These are phyloP conservation scores for Lordiphosa stackelbergi DNA, from an alignment of 1,140 invertebrate species.

Conservation along the genomic window DNA sequence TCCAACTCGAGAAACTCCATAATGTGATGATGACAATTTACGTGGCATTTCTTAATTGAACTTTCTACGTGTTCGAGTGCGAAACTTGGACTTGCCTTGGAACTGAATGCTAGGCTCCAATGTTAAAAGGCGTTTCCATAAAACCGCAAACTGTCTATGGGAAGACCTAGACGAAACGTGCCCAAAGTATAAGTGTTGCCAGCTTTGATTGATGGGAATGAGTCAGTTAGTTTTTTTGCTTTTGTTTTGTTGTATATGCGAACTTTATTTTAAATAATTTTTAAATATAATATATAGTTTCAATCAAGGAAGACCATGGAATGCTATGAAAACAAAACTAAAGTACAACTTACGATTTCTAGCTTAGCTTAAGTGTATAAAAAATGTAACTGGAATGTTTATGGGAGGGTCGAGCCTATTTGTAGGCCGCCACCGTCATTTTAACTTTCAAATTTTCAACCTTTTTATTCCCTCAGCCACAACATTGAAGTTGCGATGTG, in stretches of 20 bases:
- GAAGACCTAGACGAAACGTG: slow-evolving; percentile 51
- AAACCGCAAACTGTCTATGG: slow-evolving; percentile 41
- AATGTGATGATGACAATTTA: slow-evolving; percentile 58
- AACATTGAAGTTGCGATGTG: background rate
- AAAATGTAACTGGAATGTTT: slow-evolving; percentile 59
- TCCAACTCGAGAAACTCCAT: slow-evolving; percentile 14
- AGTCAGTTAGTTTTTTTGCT: slow-evolving; percentile 41
- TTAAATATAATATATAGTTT: slow-evolving; percentile 28
- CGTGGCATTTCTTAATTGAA: slow-evolving; percentile 69
- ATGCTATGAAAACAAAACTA: slow-evolving; percentile 37
- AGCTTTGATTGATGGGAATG: slow-evolving; percentile 62
- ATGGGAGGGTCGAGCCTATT: slow-evolving; percentile 5
- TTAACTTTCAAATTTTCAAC: slow-evolving; percentile 67
- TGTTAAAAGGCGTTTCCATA: slow-evolving; percentile 45
- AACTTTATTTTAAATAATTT: slow-evolving; percentile 64
- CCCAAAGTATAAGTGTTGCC: slow-evolving; percentile 47
- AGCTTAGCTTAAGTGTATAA: slow-evolving; percentile 36
- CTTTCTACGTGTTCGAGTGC: slow-evolving; percentile 72
- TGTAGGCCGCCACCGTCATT: slow-evolving; percentile 9
- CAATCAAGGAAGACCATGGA: slow-evolving; percentile 66
- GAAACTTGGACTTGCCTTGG: slow-evolving; percentile 28
- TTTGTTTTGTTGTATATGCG: slow-evolving; percentile 38
- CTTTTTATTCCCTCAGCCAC: slow-evolving; percentile 56
- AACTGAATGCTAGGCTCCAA: slow-evolving; percentile 49
- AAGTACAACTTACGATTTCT: slow-evolving; percentile 33